phyloP scores from a whole-genome alignment of 2,113 vertebrate genomes.

The Grammomys dolichurus region DNA sequence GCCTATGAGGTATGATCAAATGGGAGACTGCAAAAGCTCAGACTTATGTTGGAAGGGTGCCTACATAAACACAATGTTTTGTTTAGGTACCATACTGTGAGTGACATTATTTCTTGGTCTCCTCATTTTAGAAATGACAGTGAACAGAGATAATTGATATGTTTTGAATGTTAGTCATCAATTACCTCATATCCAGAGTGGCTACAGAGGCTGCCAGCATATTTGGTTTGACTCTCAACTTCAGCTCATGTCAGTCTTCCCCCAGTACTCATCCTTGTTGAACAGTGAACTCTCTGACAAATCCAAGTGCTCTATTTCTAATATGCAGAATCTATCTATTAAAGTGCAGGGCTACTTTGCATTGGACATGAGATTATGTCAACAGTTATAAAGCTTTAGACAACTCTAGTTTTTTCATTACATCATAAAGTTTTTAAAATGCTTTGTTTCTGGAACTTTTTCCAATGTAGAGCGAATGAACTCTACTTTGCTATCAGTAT shows the following conservation, averaged over 20 bases:
- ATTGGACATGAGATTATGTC: not conserved
- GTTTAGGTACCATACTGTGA: not conserved
- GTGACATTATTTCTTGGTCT: not conserved
- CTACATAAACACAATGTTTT: not conserved
- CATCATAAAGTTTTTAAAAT: not conserved
- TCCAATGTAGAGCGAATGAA: not conserved
- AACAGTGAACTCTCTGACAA: slow-evolving; percentile 13
- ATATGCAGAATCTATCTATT: not conserved
- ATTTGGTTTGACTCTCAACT: slow-evolving; percentile 3
- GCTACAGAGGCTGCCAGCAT: not conserved
- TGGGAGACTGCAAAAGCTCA: not conserved
- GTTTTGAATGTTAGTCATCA: not conserved
- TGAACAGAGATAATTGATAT: not conserved
- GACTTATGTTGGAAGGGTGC: slow-evolving; percentile 3
- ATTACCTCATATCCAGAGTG: not conserved
- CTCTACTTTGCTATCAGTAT: not conserved
- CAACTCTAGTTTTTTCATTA: not conserved
- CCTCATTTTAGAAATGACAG: not conserved
- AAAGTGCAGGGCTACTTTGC: not conserved
- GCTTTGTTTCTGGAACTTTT: not conserved
- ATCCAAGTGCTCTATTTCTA: not conserved
- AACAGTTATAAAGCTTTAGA: slow-evolving; percentile 35
- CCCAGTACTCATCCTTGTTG: not conserved
- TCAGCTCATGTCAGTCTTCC: not conserved
- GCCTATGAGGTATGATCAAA: not conserved